Conservation (phyloP, 2,113 vertebrate genomes). For the Neodon shergylaensis region DNA sequence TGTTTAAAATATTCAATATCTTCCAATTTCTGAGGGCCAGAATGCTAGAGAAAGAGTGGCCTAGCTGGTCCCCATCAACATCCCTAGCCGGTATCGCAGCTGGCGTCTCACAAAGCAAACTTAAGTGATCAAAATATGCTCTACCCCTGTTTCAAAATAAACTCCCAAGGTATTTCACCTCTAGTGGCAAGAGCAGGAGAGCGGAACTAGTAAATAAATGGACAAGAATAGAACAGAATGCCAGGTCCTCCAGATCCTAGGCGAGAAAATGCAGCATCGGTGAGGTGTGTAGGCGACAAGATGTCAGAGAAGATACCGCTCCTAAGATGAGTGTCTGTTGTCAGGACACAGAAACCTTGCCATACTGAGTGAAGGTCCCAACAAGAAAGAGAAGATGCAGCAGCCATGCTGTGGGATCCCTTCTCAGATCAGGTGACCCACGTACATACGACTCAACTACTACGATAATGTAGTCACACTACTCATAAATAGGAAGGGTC, state of each 20-base stretch:
- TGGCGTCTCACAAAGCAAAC: not conserved
- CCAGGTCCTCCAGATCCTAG: not conserved
- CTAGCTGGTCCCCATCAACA: not conserved
- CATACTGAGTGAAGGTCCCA: not conserved
- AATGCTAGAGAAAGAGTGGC: not conserved
- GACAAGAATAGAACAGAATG: not conserved
- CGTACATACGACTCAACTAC: not conserved
- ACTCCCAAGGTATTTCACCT: not conserved
- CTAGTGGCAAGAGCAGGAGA: not conserved
- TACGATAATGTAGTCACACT: not conserved
- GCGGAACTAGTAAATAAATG: not conserved
- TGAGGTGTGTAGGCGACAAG: too few species aligned
- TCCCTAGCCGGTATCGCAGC: not conserved
- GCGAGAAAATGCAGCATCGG: not conserved
- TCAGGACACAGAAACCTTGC: not conserved
- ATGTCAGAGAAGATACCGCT: not conserved
- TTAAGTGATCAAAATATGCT: not conserved
- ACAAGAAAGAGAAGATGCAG: not conserved
- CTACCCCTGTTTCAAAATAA: not conserved
- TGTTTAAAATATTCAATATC: not conserved
- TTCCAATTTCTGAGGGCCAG: not conserved
- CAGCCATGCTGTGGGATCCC: not conserved
- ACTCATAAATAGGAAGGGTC: not conserved
- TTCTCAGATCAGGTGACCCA: not conserved
- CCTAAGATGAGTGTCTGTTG: not conserved